Conservation (phyloP, 2,113 vertebrate species). For the Dermatemys mawii region DNA sequence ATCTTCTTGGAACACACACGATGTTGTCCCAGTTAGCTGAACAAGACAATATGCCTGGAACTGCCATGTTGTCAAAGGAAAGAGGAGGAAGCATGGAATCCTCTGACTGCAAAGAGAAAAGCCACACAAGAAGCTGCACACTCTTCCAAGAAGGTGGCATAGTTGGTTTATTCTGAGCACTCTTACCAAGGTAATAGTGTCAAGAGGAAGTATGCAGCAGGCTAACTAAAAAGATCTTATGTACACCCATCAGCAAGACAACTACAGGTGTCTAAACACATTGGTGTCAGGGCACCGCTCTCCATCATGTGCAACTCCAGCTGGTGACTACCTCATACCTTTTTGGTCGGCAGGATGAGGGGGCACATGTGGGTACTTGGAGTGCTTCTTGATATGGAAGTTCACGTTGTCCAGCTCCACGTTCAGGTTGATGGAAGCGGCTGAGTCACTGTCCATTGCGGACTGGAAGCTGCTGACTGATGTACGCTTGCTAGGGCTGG, state of each 20-base stretch:
- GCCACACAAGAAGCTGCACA: constrained; percentile 81
- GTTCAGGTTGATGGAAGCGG: constrained; percentile 97
- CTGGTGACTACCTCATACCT: constrained; percentile 86
- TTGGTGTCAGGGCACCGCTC: constrained; percentile 43
- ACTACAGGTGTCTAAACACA: constrained; percentile 24
- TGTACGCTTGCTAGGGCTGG: constrained; percentile 97
- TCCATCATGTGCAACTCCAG: constrained; percentile 74
- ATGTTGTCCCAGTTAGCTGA: background rate
- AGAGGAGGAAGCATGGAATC: constrained; percentile 52
- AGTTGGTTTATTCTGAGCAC: constrained; percentile 15
- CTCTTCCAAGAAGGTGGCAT: constrained; percentile 63
- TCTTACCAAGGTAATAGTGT: constrained; percentile 50
- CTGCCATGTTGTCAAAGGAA: constrained; percentile 1
- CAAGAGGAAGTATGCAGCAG: constrained; percentile 46
- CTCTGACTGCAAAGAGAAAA: constrained; percentile 70
- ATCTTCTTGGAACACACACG: background rate
- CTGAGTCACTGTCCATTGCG: constrained; percentile 96
- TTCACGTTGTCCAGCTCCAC: constrained; percentile 99
- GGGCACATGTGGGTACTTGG: constrained; percentile 97
- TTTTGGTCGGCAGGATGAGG: constrained; percentile 92
- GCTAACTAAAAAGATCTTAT: constrained; percentile 46
- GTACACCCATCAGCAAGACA: constrained; percentile 38
- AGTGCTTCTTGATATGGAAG: constrained; percentile 99
- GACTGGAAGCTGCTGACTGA: constrained; percentile 99
- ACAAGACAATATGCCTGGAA: constrained; percentile 22